These are phyloP conservation scores for Diarsia mendica DNA, from an alignment of 2,888 invertebrate genomes.

Conservation along the genomic window DNA sequence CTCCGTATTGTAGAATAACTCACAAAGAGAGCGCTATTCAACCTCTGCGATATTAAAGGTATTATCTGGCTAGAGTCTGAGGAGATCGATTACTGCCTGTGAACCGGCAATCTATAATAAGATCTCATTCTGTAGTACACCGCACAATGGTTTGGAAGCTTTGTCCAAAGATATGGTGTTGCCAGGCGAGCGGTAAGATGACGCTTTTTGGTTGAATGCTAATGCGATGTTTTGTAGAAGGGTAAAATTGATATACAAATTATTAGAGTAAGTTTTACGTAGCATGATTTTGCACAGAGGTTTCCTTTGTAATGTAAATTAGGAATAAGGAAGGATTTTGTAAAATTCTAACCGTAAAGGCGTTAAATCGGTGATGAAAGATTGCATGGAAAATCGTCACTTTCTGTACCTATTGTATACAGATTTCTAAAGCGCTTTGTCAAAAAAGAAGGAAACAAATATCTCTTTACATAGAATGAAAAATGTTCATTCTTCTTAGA, in stretches of 20 bases:
- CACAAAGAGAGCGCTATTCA: constrained; percentile 65
- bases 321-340: no score
- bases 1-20: constrained; percentile 58
- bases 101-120: constrained; percentile 79
- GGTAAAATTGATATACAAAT: not conserved
- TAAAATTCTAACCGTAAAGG: no score
- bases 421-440: not conserved
- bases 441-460: not conserved
- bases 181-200: constrained; percentile 61
- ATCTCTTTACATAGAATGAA: no score
- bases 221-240: not conserved
- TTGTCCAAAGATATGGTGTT: constrained; percentile 69
- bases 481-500: not conserved
- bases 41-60: constrained; percentile 68
- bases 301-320: no score
- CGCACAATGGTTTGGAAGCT: constrained; percentile 71
- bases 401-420: no score
- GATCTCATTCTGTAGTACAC: constrained; percentile 77
- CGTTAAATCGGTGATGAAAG: no score
- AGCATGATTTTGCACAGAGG: not conserved
- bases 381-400: no score
- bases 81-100: constrained; percentile 73
- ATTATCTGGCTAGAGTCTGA: constrained; percentile 64
- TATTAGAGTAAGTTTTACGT: not conserved
- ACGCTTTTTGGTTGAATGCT: constrained; percentile 27